Evolutionary conservation across 2,888 invertebrate genomes (phyloP), one percentile per base, ranked within the genome.

Genomic region (Reticulitermes lucifugus): DNA sequence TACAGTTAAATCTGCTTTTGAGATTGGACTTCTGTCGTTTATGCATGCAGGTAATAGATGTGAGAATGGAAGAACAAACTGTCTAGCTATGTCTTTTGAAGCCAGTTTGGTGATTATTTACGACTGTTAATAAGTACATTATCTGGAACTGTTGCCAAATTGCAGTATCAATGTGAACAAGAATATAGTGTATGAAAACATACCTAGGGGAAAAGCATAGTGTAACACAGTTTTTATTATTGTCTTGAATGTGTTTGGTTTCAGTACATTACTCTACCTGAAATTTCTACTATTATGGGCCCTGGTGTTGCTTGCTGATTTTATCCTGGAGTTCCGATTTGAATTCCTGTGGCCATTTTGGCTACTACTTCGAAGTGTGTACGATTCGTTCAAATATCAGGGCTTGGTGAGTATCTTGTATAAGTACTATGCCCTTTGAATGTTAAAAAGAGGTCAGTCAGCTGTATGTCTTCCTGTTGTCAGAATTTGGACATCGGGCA

Each of bases 271-370:
- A 91, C 93, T 98, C 91, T 98, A 98, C 93, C 92, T 98, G 93
- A 98, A 98, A 93, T 98, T 98, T 93, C 94, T 98, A 90, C 93
- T 98, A 92, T 94, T 98, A 92, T 99, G 98, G 98, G 96, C 96
- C 89, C 94, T 97, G 91, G 97, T 99, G 89, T 96, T 98, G 91
- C 93, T 98, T 92, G 98, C 97, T 88, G 98, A 99, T 92, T 98
- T 98, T 92, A 96, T 98, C 93, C 93, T 98, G 92, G 99, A 99
- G 93, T 98, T 99, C 93, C 96, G 99, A 90, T 98, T 99, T 93
- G 99, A 99, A 93, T 98, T 98, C 93, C 94, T 99, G 90, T 99
- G 98, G 98, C 99, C 99, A 84, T 98, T 99, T 92, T 99, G 98
- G 97, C 95, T 99, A 89, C 94, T 99, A 90, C 93, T 98, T 89